Evolutionary conservation across 2,797 vertebrate genomes (phyloP).

Genomic region (Sardinella longiceps): DNA sequence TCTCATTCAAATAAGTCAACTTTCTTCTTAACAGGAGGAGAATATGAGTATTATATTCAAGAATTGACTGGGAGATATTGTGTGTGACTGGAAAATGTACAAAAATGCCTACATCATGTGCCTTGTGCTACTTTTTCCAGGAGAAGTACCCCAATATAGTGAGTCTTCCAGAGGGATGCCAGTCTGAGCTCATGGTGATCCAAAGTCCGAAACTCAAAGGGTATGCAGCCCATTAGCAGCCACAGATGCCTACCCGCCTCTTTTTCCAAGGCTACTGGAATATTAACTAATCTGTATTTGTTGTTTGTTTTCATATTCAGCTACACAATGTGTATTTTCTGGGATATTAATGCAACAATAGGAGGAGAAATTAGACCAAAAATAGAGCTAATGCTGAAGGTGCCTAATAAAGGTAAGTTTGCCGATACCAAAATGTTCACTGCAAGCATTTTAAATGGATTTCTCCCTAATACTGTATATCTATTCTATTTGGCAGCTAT

Average conservation of each 20-base stretch:
- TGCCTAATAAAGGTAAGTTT: slow-evolving; percentile 80
- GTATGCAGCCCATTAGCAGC: slow-evolving; percentile 66
- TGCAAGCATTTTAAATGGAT: background rate
- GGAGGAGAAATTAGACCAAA: slow-evolving; percentile 75
- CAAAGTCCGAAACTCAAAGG: slow-evolving; percentile 71
- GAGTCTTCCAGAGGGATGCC: slow-evolving; percentile 76
- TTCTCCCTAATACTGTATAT: background rate
- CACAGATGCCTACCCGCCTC: background rate
- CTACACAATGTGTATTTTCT: slow-evolving; percentile 77
- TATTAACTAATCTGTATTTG: no score
- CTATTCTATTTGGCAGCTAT: slow-evolving; percentile 59
- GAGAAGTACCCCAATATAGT: slow-evolving; percentile 79
- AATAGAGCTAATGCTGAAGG: slow-evolving; percentile 84
- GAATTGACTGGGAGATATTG: background rate
- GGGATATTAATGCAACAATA: slow-evolving; percentile 78
- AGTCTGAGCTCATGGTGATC: slow-evolving; percentile 76
- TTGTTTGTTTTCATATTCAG: slow-evolving; percentile 56
- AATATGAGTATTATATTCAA: background rate
- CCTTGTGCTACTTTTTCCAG: slow-evolving; percentile 63
- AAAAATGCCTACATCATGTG: background rate
- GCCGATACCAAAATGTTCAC: background rate
- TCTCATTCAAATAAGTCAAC: background rate
- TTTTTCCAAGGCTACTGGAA: no score
- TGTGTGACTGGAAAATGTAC: background rate
- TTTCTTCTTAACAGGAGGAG: background rate